Conservation (phyloP, 2,797 vertebrate genomes). For the Sitta carolinensis region DNA sequence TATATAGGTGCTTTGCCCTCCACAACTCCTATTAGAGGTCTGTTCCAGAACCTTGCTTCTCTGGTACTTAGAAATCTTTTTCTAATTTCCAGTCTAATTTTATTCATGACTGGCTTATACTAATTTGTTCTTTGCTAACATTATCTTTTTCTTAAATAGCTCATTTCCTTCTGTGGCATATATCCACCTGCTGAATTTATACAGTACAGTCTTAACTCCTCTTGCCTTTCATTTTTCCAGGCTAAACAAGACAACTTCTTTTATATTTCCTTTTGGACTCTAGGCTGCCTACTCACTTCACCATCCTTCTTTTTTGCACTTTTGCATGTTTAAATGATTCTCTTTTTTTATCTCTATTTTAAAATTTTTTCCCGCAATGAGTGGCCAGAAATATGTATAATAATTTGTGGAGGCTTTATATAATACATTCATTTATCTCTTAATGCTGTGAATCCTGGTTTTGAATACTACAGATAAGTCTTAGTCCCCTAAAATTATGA, state of each 20-base stretch:
- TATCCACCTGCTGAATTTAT: constrained; percentile 20
- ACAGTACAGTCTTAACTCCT: background rate
- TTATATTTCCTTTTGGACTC: background rate
- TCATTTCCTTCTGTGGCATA: background rate
- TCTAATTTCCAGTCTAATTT: constrained; percentile 49
- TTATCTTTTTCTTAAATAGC: constrained; percentile 48
- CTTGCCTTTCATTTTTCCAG: constrained; percentile 13
- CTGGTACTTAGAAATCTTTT: constrained; percentile 22
- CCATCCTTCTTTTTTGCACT: background rate
- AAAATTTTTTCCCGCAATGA: background rate
- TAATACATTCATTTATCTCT: background rate
- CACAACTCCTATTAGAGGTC: background rate
- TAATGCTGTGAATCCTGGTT: background rate
- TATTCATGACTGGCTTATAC: constrained; percentile 53
- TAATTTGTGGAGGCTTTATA: background rate
- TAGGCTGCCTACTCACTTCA: background rate
- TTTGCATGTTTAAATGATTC: background rate
- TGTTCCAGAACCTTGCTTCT: constrained; percentile 40
- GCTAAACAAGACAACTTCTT: background rate
- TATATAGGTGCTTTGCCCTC: background rate
- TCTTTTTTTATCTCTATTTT: background rate
- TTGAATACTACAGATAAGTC: background rate
- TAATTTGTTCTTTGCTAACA: constrained; percentile 37
- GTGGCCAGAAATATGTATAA: background rate
- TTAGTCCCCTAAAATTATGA: background rate